Base-by-base conservation (phyloP, 2,797 vertebrate species). In the Crenuchus spilurus region DNA sequence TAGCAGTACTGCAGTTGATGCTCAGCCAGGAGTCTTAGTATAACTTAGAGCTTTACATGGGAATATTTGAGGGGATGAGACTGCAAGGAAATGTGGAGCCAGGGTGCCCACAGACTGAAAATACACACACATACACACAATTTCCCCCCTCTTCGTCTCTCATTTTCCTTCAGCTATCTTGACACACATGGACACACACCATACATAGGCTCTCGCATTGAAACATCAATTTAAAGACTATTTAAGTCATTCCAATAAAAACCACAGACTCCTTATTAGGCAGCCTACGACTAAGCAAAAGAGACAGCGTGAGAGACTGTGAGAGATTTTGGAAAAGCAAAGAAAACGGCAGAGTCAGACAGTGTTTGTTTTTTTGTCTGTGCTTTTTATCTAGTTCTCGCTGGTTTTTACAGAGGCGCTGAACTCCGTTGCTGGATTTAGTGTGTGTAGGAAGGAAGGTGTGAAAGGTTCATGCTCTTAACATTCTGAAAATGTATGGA, bases 351-450 rank as follows among this genome's bases (percentile, higher is more conserved):
- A 76, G 75, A 84, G 82, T 85, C 84, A 75, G 81, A 83, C 79
- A 73, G n/a, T 87, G 86, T 91, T 89, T 91, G 85, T 87, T 87
- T 90, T 90, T 65, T 82, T 75, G 82, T 89, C 86, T 88, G 79
- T 70, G 64, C 70, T 83, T 83, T 83, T 68, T 74, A 35, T 76
- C 51, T 48, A 39, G 78, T 72, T 78, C 62, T 70, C 68, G 31
- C 41, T 66, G 10, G 35, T 28, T 54, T 65, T 55, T 54, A 46
- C 72, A 65, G 72, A 42, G 26, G 46, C 35, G 46, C 33, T 24
- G n/a, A 82, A 44, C 24, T 78, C 42, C 66, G 2, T 70, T 52
- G 77, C 76, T 82, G 75, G 64, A 86, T 87, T 88, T 81, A 79
- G 60, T 77, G 72, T 75, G 70, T 54, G 58, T 74, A 74, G 69